Percentiles rank a stretch among this genome's conserved stretches.
These are phyloP conservation scores for Telmatherina bonti DNA, from an alignment of 2,797 vertebrate genomes.

Conservation along the genomic window DNA sequence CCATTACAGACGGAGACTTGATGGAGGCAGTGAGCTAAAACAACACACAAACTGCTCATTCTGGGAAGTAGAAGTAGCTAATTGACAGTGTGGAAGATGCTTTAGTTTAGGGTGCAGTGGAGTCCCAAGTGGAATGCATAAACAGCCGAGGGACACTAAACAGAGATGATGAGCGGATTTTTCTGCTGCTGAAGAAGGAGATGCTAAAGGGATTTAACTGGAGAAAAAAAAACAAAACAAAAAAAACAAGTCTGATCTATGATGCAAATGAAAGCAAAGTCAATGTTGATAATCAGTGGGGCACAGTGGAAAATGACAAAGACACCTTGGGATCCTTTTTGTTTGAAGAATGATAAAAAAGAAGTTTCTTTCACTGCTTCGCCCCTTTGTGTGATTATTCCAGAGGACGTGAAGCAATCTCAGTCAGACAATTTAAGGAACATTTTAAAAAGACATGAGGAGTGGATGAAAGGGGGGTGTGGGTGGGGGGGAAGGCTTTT, in stretches of 20 bases:
- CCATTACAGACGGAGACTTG: slow-evolving; percentile 68
- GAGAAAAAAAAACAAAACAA: slow-evolving; percentile 24
- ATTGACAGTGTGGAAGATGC: slow-evolving; percentile 61
- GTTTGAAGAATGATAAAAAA: slow-evolving; percentile 32
- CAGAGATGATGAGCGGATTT: slow-evolving; percentile 39
- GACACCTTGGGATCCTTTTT: slow-evolving; percentile 6
- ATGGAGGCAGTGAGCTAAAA: slow-evolving; percentile 56
- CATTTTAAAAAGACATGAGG: not conserved
- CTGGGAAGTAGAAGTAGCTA: slow-evolving; percentile 46
- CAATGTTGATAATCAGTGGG: slow-evolving; percentile 30
- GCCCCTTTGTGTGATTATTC: slow-evolving; percentile 24
- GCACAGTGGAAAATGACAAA: not conserved
- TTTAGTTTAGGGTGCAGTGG: slow-evolving; percentile 43
- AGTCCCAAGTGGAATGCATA: slow-evolving; percentile 52
- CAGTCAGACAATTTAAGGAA: slow-evolving; percentile 10
- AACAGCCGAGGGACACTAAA: slow-evolving; percentile 55
- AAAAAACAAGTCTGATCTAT: slow-evolving; percentile 11
- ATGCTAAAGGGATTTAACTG: slow-evolving; percentile 18
- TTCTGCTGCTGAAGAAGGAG: slow-evolving; percentile 17
- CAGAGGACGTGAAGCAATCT: not conserved
- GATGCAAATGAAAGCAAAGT: slow-evolving; percentile 28
- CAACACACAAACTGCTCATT: slow-evolving; percentile 38
- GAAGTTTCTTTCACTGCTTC: not conserved
- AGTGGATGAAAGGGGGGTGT: not conserved
- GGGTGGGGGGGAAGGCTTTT: slow-evolving; percentile 13